Conservation (phyloP, 2,888 invertebrate genomes). For the Copidosoma aretas region DNA sequence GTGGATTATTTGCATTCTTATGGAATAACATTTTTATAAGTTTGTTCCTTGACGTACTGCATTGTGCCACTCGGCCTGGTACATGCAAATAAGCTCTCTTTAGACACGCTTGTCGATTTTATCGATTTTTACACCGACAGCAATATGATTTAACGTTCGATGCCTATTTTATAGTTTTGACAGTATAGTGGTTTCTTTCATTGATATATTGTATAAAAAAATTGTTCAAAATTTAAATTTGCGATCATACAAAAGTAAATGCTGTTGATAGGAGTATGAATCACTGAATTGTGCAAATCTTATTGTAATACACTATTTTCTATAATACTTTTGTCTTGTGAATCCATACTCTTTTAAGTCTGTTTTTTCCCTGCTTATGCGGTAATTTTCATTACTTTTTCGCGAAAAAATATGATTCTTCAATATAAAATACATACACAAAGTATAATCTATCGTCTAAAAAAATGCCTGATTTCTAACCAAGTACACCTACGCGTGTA, state of each 20-base stretch:
- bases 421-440: constrained; percentile 33
- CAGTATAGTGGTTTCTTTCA: constrained; percentile 26
- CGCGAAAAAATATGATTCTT: constrained; percentile 31
- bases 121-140: constrained; percentile 28
- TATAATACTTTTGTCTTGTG: constrained; percentile 37
- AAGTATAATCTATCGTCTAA: constrained; percentile 28
- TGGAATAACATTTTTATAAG: constrained; percentile 29
- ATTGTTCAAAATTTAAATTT: constrained; percentile 30
- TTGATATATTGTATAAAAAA: constrained; percentile 13
- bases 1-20: constrained; percentile 37
- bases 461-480: constrained; percentile 36
- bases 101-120: constrained; percentile 34
- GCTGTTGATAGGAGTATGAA: constrained; percentile 24
- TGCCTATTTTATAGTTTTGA: constrained; percentile 36
- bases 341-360: constrained; percentile 22
- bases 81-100: constrained; percentile 38
- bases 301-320: constrained; percentile 32
- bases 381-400: constrained; percentile 12
- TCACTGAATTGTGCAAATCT: constrained; percentile 36
- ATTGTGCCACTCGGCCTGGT: constrained; percentile 33
- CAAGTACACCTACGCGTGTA: constrained; percentile 29
- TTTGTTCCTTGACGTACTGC: constrained; percentile 34
- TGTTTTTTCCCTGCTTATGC: constrained; percentile 2
- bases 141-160: constrained; percentile 24
- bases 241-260: constrained; percentile 17